A percentile compares a stretch with the other conserved stretches of the same genome.
These are phyloP conservation scores for Leucopsar rothschildi DNA, from an alignment of 2,113 vertebrate genomes.

Conservation along the genomic window DNA sequence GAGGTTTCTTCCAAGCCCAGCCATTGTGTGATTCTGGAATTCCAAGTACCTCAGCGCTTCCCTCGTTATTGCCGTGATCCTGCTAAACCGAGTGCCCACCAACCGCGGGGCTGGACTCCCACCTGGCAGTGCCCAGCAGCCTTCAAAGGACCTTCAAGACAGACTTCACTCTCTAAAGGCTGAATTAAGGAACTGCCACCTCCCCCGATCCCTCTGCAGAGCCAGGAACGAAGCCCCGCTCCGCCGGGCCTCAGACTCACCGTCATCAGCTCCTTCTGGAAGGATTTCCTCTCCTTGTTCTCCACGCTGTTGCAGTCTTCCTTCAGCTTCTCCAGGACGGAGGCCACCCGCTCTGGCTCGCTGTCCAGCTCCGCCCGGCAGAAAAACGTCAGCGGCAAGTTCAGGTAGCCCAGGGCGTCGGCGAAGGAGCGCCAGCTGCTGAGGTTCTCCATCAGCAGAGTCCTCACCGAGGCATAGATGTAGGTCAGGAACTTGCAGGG, in stretches of 20 bases:
- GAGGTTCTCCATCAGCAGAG: constrained; percentile 93
- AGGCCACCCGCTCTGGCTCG: constrained; percentile 90
- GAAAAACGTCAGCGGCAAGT: constrained; percentile 86
- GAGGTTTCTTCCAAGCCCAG: not conserved
- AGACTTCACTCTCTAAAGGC: not conserved
- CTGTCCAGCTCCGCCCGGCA: constrained; percentile 89
- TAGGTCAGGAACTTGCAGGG: constrained; percentile 97
- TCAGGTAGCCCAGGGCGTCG: constrained; percentile 85
- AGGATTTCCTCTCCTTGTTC: constrained; percentile 90
- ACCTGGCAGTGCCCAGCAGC: not conserved
- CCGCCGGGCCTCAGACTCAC: constrained; percentile 65
- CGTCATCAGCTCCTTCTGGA: constrained; percentile 94
- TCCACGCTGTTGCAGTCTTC: constrained; percentile 91
- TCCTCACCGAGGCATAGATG: constrained; percentile 93
- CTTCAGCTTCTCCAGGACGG: constrained; percentile 91
- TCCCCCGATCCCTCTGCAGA: fast-evolving
- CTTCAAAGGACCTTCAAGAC: not conserved
- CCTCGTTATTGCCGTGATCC: not conserved
- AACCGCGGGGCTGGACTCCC: not conserved
- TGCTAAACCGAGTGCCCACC: not conserved
- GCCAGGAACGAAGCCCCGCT: fast-evolving
- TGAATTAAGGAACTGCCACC: not conserved
- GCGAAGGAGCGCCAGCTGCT: constrained; percentile 91
- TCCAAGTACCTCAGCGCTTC: fast-evolving
- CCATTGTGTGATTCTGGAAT: not conserved